A percentile compares a stretch with the other conserved stretches of the same genome.
phyloP scores from a whole-genome alignment of 2,888 invertebrate species.

The Dusona sp. region DNA sequence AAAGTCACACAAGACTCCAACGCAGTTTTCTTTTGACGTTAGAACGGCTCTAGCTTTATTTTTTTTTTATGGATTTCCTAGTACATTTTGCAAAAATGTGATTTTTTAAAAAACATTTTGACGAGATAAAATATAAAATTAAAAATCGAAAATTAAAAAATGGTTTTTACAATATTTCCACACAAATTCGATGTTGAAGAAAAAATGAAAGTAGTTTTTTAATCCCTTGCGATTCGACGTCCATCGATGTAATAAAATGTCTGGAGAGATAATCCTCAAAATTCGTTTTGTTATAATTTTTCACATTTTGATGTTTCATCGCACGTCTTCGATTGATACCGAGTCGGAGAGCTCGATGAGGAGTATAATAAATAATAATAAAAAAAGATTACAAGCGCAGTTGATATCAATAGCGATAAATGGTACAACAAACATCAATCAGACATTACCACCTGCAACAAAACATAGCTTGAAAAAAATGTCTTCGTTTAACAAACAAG shows the following conservation, averaged over 20 bases:
- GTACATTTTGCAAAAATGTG: too few relatives aligned
- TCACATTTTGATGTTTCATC: background rate
- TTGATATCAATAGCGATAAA: constrained; percentile 6
- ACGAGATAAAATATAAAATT: too few relatives aligned
- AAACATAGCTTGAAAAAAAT: constrained; percentile 1
- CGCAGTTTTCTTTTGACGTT: too few relatives aligned
- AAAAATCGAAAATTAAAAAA: background rate
- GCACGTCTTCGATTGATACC: background rate
- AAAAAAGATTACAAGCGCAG: background rate
- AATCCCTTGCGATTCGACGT: background rate
- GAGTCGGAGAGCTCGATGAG: background rate
- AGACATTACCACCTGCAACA: background rate
- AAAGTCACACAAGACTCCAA: too few relatives aligned
- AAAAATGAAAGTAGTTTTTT: background rate
- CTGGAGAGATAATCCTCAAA: background rate
- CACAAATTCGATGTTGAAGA: background rate
- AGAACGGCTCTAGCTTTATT: too few relatives aligned
- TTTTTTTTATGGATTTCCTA: too few relatives aligned
- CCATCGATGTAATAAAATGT: background rate
- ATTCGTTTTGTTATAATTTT: background rate
- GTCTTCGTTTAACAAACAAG: background rate
- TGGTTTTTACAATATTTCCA: background rate
- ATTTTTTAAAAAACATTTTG: too few relatives aligned
- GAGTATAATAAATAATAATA: background rate
- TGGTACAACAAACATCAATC: constrained; percentile 2